phyloP scores from a whole-genome alignment of 2,113 vertebrate genomes.

The Lucifuga dentata region DNA sequence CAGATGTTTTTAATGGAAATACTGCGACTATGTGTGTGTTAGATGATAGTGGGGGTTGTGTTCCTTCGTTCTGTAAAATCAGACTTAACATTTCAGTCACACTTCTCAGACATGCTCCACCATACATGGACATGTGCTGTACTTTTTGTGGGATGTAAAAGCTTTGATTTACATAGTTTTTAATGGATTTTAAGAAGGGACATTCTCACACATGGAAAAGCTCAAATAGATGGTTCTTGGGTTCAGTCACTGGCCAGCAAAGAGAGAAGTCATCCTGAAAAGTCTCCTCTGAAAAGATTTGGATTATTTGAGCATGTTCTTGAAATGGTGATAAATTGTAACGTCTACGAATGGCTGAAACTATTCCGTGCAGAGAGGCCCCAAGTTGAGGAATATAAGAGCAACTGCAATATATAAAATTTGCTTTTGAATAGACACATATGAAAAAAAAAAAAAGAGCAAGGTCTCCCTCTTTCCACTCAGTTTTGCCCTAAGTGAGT shows the following conservation, averaged over 20 bases:
- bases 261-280: slow-evolving; percentile 11
- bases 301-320: slow-evolving; percentile 20
- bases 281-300: slow-evolving; percentile 11
- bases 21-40: slow-evolving; percentile 24
- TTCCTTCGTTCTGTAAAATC: slow-evolving; percentile 32
- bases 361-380: slow-evolving; percentile 39
- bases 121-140: slow-evolving; percentile 28
- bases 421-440: slow-evolving; percentile 57
- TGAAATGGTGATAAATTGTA: slow-evolving; percentile 50
- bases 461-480: slow-evolving; percentile 28
- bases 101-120: slow-evolving; percentile 28
- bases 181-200: slow-evolving; percentile 43
- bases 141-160: slow-evolving; percentile 20
- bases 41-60: neutral
- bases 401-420: slow-evolving; percentile 59
- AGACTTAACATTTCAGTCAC: slow-evolving; percentile 32
- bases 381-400: slow-evolving; percentile 52
- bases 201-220: slow-evolving; percentile 56
- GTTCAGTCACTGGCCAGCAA: slow-evolving; percentile 43
- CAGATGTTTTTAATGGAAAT: slow-evolving; percentile 70
- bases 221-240: slow-evolving; percentile 27
- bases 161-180: slow-evolving; percentile 62
- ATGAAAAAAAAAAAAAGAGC: slow-evolving; percentile 58
- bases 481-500: slow-evolving; percentile 25
- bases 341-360: slow-evolving; percentile 48